A percentile compares a stretch with the other conserved stretches of the same genome.
phyloP scores from a whole-genome alignment of 2,888 invertebrate genomes.

The Drosophila paucipuncta region DNA sequence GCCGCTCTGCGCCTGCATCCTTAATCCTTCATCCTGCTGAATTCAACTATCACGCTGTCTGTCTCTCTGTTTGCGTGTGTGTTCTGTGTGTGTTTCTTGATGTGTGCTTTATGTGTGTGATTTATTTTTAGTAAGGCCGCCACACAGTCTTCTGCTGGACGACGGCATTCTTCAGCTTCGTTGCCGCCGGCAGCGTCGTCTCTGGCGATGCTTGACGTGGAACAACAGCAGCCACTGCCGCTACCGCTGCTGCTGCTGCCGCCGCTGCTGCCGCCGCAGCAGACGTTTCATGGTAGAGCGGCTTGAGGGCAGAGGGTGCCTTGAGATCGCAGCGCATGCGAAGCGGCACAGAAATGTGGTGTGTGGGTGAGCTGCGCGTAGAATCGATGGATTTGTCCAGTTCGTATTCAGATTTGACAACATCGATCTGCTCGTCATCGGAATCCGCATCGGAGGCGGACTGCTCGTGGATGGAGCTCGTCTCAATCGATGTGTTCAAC shows the following conservation, averaged over 20 bases:
- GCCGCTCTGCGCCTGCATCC: constrained; percentile 68
- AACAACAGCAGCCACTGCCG: constrained; percentile 1
- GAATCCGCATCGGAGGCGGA: constrained; percentile 87
- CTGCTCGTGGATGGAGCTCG: constrained; percentile 87
- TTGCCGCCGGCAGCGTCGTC: constrained; percentile 86
- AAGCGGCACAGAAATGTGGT: constrained; percentile 87
- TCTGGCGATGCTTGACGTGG: constrained; percentile 74
- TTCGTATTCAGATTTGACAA: constrained; percentile 89
- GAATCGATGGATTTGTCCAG: constrained; percentile 82
- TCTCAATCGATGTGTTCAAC: constrained; percentile 87
- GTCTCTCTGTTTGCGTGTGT: constrained; percentile 17
- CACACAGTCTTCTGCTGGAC: constrained; percentile 89
- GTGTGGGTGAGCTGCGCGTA: constrained; percentile 83
- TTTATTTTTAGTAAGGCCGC: constrained; percentile 88
- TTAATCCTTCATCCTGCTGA: constrained; percentile 32
- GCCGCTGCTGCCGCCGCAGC: constrained; percentile 12
- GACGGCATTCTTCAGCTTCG: constrained; percentile 87
- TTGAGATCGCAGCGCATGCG: constrained; percentile 87
- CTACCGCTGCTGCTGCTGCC: constrained; percentile 15
- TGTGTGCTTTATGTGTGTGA: constrained; percentile 2
- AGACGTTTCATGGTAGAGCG: constrained; percentile 83
- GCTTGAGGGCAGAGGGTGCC: constrained; percentile 87
- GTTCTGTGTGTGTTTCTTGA: neutral
- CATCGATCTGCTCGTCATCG: constrained; percentile 91
- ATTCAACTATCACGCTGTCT: constrained; percentile 46